Evolutionary conservation across 2,888 invertebrate species (phyloP), one percentile per base, ranked within the genome.

Genomic region (Chymomyza caudatula): DNA sequence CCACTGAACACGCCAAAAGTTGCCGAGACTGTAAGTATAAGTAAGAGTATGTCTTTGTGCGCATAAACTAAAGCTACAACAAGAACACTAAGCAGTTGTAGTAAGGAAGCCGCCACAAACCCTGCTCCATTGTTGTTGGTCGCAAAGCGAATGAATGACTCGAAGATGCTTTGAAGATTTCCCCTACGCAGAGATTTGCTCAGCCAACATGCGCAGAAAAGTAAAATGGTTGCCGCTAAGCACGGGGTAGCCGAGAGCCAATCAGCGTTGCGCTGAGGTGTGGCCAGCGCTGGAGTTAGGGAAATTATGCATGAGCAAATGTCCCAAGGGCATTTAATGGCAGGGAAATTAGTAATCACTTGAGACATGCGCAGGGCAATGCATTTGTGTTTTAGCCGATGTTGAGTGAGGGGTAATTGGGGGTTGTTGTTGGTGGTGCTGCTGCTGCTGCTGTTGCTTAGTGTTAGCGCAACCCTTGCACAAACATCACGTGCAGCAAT

Each of bases 301-400:
- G 78, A 87, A 80, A 87, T 78, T 86, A 76, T 81, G 76, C 89
- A 77, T 86, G 78, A 83, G 77, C 82, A 77, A 79, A 78, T 78
- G 83, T 82, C 80, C 87, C 74, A 51, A 67, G 47, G 47, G 29
- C 11, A 37, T 37, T 37, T 37, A 37, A 37, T 37, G 8, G 3
- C 17, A 17, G 47, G 17, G 47, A 47, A 8, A 47, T 72, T 71
- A 76, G 82, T 88, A 87, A 88, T 88, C 88, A 87, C 79, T 82
- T 73, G 72, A 78, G 82, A 85, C 88, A 77, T 85, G 88, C 88
- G 88, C 87, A 71, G 29, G 25, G 11, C 2, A n/a, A 23, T 56
- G 13, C 61, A 19, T 20, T 49, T 60, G 66, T n/a, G 70, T 66
- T 56, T 58, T 52, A 69, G 68, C 29, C 59, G 37, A 29, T 60